Percentiles rank a stretch among this genome's conserved stretches.
Evolutionary conservation across 1,140 invertebrate genomes (phyloP).

Genomic region (Pemphigus obesinymphae): DNA sequence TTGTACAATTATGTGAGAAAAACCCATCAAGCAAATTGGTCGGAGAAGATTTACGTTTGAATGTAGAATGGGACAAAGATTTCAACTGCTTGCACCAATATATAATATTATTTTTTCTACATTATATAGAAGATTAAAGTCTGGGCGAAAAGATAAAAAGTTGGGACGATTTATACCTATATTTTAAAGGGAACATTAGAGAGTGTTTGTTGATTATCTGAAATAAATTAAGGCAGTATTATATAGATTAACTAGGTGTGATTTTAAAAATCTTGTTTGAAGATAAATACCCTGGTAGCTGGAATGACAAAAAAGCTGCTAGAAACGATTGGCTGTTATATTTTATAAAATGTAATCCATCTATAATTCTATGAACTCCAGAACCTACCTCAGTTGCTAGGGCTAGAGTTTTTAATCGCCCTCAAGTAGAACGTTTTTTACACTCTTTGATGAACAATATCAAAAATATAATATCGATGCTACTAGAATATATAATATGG

Average conservation of each 20-base stretch:
- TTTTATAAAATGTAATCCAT: background rate
- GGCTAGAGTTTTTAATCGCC: background rate
- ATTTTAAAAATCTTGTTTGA: background rate
- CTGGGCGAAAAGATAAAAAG: background rate
- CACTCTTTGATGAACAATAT: background rate
- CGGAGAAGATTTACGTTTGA: background rate
- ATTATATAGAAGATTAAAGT: background rate
- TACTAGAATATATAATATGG: conserved; percentile 52
- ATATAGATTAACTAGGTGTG: background rate
- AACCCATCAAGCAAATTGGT: background rate
- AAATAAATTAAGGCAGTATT: background rate
- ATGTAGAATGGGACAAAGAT: background rate
- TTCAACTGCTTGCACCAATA: background rate
- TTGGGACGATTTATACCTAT: background rate
- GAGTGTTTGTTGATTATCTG: background rate
- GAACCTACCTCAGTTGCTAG: background rate
- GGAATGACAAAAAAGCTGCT: background rate
- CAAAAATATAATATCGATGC: background rate
- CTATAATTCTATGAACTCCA: background rate
- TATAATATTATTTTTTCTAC: background rate
- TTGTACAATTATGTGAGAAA: background rate
- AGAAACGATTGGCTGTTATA: background rate
- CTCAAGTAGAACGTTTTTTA: background rate
- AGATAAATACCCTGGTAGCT: background rate
- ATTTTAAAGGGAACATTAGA: background rate